Base-by-base conservation (phyloP, 2,888 invertebrate genomes). In the Xestia xanthographa region DNA sequence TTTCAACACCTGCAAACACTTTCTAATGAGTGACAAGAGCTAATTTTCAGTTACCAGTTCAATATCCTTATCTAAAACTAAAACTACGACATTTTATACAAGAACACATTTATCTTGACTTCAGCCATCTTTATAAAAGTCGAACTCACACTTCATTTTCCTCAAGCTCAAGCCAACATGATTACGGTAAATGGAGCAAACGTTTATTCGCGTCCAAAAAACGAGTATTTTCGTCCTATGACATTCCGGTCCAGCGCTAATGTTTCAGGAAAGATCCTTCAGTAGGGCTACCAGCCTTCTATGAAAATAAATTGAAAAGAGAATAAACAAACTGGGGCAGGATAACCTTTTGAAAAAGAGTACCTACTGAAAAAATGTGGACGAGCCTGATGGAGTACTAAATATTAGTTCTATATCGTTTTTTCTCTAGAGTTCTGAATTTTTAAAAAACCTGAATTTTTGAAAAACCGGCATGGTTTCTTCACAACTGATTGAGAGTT, bases 141-240 rank as follows among this genome's bases (percentile, higher is more conserved):
- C 88, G 66, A 82, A 74, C 72, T 60, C 45, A 75, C 84, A 86
- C 79, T 87, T 86, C 81, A 81, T 86, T 76, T 83, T 84, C 86
- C 79, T 87, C 81, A 74, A 86, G 77, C 72, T 87, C 79, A 76
- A 83, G 73, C 68, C 77, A 73, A 86, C 86, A 86, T 77, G 77
- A 87, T 84, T 83, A 86, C 86, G 66, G 79, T 66, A 87, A 86
- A 86, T 87, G 79, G 86, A 75, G 70, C 84, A 65, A 83, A 86
- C 82, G 77, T 87, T 86, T 86, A 87, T 86, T 87, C 82, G 83
- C 75, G 76, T 86, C 86, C 86, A 86, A 87, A 87, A 87, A 87
- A 84, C 86, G 77, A 50, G 76, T 82, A 80, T 86, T 86, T 83
- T 82, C 70, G 84, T 75, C 86, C 65, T 38, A 80, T 77, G 83